A percentile compares a stretch with the other conserved stretches of the same genome.
phyloP scores from a whole-genome alignment of 2,113 vertebrate genomes.

The Apeltes quadracus region DNA sequence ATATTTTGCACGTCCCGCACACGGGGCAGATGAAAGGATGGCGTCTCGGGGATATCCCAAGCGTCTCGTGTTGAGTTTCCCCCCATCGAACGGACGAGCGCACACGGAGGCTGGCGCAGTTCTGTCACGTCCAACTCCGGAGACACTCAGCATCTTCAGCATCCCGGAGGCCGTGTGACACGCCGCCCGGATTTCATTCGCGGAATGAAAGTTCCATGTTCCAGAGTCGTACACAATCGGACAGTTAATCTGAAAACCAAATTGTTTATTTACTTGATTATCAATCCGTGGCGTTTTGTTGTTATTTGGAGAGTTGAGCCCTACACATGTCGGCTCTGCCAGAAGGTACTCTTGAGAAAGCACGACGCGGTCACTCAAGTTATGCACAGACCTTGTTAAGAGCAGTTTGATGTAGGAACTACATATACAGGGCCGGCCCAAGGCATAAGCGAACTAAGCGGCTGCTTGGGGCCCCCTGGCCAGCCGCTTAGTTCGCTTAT shows the following conservation, averaged over 20 bases:
- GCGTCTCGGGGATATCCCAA: constrained; percentile 41
- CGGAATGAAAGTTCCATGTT: background rate
- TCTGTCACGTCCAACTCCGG: constrained; percentile 18
- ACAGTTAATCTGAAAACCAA: background rate
- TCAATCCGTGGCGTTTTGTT: background rate
- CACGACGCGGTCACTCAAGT: background rate
- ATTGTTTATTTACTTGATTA: background rate
- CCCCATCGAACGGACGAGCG: constrained; percentile 18
- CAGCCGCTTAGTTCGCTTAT: too few relatives aligned
- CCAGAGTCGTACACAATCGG: background rate
- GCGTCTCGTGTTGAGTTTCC: constrained; percentile 36
- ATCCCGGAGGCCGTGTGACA: too few relatives aligned
- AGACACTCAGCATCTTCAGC: constrained; percentile 1
- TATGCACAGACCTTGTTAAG: background rate
- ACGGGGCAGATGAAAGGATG: constrained; percentile 31
- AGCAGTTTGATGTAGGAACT: background rate
- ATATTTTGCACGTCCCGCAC: constrained; percentile 42
- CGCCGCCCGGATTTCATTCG: too few relatives aligned
- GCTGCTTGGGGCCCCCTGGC: too few relatives aligned
- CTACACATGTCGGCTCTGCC: background rate
- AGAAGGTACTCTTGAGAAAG: background rate
- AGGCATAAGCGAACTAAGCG: too few relatives aligned
- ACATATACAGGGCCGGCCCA: too few relatives aligned
- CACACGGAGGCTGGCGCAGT: constrained; percentile 29
- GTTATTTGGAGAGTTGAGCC: background rate